phyloP scores from a whole-genome alignment of 2,888 invertebrate genomes.

The Orthosia gothica region DNA sequence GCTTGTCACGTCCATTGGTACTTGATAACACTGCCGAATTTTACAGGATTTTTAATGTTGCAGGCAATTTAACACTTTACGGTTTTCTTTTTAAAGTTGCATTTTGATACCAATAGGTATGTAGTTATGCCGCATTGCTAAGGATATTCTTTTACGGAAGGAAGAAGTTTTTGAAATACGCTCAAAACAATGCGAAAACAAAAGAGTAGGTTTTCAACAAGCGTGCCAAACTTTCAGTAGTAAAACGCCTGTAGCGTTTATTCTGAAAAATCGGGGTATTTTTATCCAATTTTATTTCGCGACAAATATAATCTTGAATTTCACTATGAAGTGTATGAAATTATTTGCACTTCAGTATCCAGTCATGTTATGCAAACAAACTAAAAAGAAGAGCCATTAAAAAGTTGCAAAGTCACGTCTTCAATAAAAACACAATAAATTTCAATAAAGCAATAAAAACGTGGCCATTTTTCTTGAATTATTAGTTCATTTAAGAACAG shows the following conservation, averaged over 20 bases:
- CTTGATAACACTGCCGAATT: conserved; percentile 22
- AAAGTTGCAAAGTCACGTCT: conserved; percentile 28
- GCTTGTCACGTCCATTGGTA: conserved; percentile 49
- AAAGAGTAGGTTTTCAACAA: conserved; percentile 23
- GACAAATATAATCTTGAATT: neutral
- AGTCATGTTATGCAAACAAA: neutral
- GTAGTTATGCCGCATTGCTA: neutral
- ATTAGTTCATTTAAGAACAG: conserved; percentile 48
- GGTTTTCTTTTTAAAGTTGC: neutral
- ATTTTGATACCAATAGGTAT: neutral
- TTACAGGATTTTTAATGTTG: neutral
- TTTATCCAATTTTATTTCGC: neutral
- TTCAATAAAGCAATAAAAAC: conserved; percentile 41
- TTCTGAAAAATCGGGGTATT: neutral
- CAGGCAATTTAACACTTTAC: neutral
- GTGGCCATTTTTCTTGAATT: conserved; percentile 47
- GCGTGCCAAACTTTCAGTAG: conserved; percentile 8
- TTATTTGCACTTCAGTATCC: neutral
- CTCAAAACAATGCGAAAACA: conserved; percentile 29
- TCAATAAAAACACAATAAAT: conserved; percentile 31
- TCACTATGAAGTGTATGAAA: neutral
- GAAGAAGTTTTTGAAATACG: conserved; percentile 16
- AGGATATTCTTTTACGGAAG: neutral
- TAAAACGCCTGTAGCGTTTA: neutral
- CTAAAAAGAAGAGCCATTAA: neutral